These are phyloP conservation scores for Drosophila rubida DNA, from an alignment of 2,888 invertebrate species.

Conservation along the genomic window DNA sequence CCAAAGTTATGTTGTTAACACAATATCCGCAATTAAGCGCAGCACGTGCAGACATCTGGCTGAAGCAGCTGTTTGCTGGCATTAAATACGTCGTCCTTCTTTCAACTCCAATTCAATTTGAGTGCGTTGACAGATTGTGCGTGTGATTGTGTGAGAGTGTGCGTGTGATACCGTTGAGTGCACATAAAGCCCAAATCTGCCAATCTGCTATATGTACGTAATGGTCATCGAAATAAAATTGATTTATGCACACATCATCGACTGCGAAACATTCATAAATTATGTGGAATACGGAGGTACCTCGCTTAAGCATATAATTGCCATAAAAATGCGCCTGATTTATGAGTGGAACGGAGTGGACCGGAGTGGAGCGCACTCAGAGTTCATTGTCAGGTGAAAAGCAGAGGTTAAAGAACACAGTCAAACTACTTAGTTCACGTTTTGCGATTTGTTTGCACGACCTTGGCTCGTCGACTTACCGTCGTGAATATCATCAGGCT, in stretches of 20 bases:
- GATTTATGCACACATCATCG: conserved; percentile 35
- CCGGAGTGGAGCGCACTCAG: not conserved
- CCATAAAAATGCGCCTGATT: conserved; percentile 10
- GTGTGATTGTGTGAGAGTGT: not conserved
- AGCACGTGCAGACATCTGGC: conserved; percentile 14
- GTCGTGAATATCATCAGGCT: not conserved
- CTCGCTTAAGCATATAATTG: conserved; percentile 28
- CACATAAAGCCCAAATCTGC: conserved; percentile 19
- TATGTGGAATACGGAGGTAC: conserved; percentile 5
- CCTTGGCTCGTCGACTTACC: conserved; percentile 27
- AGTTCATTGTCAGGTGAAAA: conserved; percentile 41
- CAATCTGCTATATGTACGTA: not conserved
- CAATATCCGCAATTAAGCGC: not conserved
- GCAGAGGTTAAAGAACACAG: not conserved
- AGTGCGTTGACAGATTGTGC: conserved; percentile 27
- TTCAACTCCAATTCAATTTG: conserved; percentile 19
- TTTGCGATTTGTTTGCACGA: conserved; percentile 4
- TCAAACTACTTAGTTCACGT: conserved; percentile 4
- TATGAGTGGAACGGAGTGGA: not conserved
- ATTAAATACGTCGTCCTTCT: conserved; percentile 14
- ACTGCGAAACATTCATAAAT: conserved; percentile 7
- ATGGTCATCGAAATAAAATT: conserved; percentile 28
- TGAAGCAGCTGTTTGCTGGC: conserved; percentile 4
- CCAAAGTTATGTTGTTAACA: not conserved
- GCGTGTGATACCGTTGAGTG: conserved; percentile 1